Conservation (phyloP, 2,888 invertebrate genomes). For the Volucella inanis region DNA sequence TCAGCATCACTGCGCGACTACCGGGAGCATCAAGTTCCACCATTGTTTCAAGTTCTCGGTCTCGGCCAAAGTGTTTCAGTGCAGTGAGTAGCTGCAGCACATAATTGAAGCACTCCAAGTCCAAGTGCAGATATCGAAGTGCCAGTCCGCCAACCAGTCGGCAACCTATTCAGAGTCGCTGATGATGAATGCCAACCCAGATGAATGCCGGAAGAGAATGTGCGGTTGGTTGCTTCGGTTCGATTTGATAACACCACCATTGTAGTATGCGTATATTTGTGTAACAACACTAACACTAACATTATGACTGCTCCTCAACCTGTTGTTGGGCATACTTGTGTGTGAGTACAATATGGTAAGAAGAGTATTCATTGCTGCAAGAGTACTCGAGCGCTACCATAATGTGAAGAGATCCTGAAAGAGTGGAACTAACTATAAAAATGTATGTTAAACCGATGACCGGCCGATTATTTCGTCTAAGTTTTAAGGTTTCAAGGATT, state of each 20-base stretch:
- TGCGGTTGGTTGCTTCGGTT: constrained; percentile 68
- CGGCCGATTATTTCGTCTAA: constrained; percentile 75
- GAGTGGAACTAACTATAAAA: constrained; percentile 67
- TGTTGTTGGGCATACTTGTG: constrained; percentile 37
- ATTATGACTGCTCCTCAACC: constrained; percentile 34
- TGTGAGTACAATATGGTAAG: background rate
- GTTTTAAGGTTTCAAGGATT: background rate
- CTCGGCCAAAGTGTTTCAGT: constrained; percentile 49
- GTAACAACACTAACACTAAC: constrained; percentile 65
- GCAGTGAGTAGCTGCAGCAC: background rate
- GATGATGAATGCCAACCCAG: constrained; percentile 71
- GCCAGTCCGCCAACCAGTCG: constrained; percentile 42
- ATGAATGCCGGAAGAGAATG: constrained; percentile 73
- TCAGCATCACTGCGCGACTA: constrained; percentile 52
- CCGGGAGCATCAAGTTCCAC: constrained; percentile 47
- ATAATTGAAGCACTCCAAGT: constrained; percentile 31
- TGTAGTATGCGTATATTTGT: constrained; percentile 37
- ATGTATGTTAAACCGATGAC: constrained; percentile 83
- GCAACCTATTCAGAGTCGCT: constrained; percentile 44
- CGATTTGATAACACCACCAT: constrained; percentile 64
- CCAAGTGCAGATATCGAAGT: constrained; percentile 60
- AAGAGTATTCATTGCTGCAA: constrained; percentile 8
- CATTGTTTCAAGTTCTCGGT: constrained; percentile 71
- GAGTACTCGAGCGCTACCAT: constrained; percentile 16
- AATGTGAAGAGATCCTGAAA: constrained; percentile 46